Evolutionary conservation across 2,888 invertebrate genomes (phyloP).

Genomic region (Xanthorhoe designata): DNA sequence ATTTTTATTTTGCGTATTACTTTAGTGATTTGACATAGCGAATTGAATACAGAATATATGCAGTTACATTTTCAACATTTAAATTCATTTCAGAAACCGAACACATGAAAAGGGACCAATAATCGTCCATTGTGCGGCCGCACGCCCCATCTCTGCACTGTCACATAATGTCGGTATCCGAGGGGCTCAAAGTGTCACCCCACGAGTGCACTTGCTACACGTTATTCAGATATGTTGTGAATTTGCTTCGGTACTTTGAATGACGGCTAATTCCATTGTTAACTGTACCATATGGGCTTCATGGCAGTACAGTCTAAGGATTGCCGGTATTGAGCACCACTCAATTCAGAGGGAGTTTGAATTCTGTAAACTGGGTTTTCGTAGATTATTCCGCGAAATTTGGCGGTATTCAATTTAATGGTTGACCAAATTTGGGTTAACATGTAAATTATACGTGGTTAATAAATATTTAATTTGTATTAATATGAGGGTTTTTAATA

Average conservation of each 20-base stretch:
- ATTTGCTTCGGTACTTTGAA: constrained; percentile 79
- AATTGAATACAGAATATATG: not conserved
- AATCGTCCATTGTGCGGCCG: constrained; percentile 73
- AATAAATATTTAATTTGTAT: not conserved
- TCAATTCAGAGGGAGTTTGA: constrained; percentile 11
- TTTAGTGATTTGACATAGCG: not conserved
- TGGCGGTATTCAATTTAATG: not conserved
- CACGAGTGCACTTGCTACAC: constrained; percentile 80
- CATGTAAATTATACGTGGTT: not conserved
- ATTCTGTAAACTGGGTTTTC: constrained; percentile 12
- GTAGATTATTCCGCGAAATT: constrained; percentile 1
- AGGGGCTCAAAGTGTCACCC: constrained; percentile 82
- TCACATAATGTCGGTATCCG: constrained; percentile 82
- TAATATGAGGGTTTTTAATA: not conserved
- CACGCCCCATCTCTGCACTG: constrained; percentile 71
- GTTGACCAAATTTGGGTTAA: not conserved
- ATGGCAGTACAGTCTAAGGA: constrained; percentile 69
- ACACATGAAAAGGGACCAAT: constrained; percentile 64
- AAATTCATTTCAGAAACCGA: constrained; percentile 39
- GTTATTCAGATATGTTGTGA: constrained; percentile 77
- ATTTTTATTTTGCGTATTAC: too few species aligned
- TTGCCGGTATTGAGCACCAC: constrained; percentile 58
- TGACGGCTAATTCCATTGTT: constrained; percentile 84
- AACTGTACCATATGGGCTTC: constrained; percentile 78
- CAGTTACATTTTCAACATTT: constrained; percentile 20